phyloP scores from a whole-genome alignment of 1,140 invertebrate species.

The Drosophila biarmipes region DNA sequence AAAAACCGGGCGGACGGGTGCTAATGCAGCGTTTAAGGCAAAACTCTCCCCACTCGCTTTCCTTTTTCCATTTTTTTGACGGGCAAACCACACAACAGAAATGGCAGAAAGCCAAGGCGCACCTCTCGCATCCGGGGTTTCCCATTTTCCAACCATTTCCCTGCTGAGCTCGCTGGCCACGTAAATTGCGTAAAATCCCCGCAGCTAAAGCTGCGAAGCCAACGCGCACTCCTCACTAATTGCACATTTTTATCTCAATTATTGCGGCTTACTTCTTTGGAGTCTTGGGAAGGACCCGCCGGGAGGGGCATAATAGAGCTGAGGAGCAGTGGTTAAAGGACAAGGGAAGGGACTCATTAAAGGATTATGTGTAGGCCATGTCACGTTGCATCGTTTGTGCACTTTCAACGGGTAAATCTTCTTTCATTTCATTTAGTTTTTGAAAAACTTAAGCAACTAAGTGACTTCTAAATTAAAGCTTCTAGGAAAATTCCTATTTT shows the following conservation, averaged over 20 bases:
- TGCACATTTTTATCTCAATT: conserved; percentile 80
- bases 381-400: conserved; percentile 28
- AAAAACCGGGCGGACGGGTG: conserved; percentile 25
- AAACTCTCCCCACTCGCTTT: conserved; percentile 35
- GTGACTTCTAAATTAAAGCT: too few species aligned
- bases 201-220: conserved; percentile 47
- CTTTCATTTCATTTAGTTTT: conserved; percentile 26
- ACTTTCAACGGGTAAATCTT: conserved; percentile 30
- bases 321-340: background rate
- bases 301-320: background rate
- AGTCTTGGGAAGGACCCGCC: conserved; percentile 7
- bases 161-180: conserved; percentile 26
- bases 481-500: too few species aligned
- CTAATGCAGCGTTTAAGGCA: conserved; percentile 56
- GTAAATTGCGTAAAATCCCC: conserved; percentile 73
- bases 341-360: conserved; percentile 18
- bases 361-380: conserved; percentile 43
- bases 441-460: background rate
- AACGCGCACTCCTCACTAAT: conserved; percentile 67
- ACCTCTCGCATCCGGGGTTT: conserved; percentile 11
- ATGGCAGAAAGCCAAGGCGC: conserved; percentile 49
- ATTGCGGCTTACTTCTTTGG: conserved; percentile 67
- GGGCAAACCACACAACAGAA: conserved; percentile 49
- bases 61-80: conserved; percentile 35
- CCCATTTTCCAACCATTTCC: conserved; percentile 24